Conservation (phyloP, 1,140 invertebrate species). For the Formica exsecta region DNA sequence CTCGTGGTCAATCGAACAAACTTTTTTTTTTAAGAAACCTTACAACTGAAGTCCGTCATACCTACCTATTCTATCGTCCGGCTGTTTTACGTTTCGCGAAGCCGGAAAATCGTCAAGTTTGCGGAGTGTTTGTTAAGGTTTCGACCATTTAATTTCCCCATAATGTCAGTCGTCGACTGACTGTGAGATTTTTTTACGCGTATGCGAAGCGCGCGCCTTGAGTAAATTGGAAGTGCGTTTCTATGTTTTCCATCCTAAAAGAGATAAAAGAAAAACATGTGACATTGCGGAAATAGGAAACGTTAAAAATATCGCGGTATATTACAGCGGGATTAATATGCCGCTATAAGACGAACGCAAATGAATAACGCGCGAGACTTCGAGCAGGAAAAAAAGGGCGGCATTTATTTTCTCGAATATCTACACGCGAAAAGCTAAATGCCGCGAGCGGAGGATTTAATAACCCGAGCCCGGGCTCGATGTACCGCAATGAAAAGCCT, state of each 20-base stretch:
- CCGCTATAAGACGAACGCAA: constrained; percentile 42
- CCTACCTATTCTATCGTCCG: constrained; percentile 37
- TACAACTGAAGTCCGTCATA: constrained; percentile 58
- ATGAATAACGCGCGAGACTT: constrained; percentile 33
- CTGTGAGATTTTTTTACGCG: constrained; percentile 33
- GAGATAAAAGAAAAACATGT: not conserved
- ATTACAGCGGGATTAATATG: constrained; percentile 28
- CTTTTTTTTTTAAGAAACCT: constrained; percentile 66
- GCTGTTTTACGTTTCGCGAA: constrained; percentile 82
- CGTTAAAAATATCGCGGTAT: constrained; percentile 29
- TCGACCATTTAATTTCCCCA: constrained; percentile 70
- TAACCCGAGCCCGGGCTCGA: constrained; percentile 48
- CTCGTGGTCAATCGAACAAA: constrained; percentile 35
- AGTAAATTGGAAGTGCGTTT: constrained; percentile 59
- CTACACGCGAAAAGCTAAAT: constrained; percentile 16
- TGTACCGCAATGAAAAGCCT: constrained; percentile 42
- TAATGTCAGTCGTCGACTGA: constrained; percentile 10
- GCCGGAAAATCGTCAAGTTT: constrained; percentile 77
- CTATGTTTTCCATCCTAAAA: constrained; percentile 53
- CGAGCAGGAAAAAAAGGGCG: not conserved
- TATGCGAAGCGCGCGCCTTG: constrained; percentile 28
- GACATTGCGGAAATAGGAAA: not conserved
- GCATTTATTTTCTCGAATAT: constrained; percentile 52
- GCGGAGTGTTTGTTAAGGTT: constrained; percentile 72
- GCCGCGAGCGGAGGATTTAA: constrained; percentile 50